Base-by-base conservation (phyloP, 2,888 invertebrate species). In the Ametastegia equiseti region DNA sequence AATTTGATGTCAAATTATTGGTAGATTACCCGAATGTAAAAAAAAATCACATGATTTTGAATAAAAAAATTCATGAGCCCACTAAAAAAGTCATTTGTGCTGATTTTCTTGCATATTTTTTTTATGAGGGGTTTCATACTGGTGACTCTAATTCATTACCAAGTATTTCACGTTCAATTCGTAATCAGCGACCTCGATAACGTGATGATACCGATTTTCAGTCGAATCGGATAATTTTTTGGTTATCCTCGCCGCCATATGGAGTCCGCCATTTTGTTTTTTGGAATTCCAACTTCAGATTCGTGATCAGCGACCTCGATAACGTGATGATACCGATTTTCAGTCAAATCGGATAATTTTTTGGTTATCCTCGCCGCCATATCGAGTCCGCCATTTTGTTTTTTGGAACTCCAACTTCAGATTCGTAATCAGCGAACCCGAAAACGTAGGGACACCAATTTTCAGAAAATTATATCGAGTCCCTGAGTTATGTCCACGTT, bases 351-450 rank as follows among this genome's bases (percentile, higher is more conserved):
- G 60, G 19, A 60, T 23, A 27, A 60, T 4, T 60, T 60, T 60
- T 60, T 23, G 3, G 60, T 60, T 60, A 23, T 27, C 30, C 36
- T 33, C 39, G 36, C 63, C 63, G 65, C 65, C 65, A 67, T 39
- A 39, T 67, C 39, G 39, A 65, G 33, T 2, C 36, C 65, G 39
- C 65, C 36, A 67, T 67, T 67, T 67, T 67, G 65, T 67, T 67
- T 67, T 67, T 9, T 4, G 3, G 39, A 36, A 67, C 39, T 39
- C n/a, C 39, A 13, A 67, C 39, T n/a, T 19, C 65, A 67, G 36
- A 67, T 67, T 67, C 39, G 65, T 67, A 67, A 67, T 67, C 65
- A 67, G 39, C 65, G n/a, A n/a, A n/a, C 65, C 65, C 65, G 39
- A 36, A 67, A 67, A 67, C 65, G 39, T 67, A 39, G 19, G 36